phyloP scores from a whole-genome alignment of 2,797 vertebrate genomes.

The Chloroceryle inda region DNA sequence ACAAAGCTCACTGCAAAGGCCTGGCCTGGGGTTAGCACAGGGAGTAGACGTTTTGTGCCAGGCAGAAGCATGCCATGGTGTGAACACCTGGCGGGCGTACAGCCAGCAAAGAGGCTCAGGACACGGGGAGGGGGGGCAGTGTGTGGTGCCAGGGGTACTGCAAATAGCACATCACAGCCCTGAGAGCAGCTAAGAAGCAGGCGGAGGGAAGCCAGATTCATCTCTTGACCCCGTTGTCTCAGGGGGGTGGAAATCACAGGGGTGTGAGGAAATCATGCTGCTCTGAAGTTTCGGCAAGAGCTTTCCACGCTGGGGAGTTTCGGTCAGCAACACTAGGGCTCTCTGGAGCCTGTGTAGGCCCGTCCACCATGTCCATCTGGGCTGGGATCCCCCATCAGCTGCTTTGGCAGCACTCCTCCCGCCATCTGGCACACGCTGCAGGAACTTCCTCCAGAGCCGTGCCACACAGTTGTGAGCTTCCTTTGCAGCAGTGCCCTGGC shows the following conservation, averaged over 20 bases:
- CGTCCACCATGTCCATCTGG: constrained; percentile 48
- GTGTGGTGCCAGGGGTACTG: background rate
- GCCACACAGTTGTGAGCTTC: background rate
- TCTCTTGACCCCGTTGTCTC: accelerated
- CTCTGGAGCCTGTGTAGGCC: background rate
- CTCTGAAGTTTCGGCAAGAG: background rate
- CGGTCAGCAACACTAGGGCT: background rate
- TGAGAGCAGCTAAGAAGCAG: background rate
- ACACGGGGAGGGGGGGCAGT: accelerated
- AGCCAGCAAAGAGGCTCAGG: background rate
- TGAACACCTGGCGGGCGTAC: background rate
- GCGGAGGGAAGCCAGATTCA: accelerated
- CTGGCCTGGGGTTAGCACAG: too few species aligned
- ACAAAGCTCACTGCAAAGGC: background rate
- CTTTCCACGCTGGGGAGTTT: background rate
- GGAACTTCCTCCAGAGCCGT: constrained; percentile 19
- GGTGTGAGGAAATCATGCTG: accelerated
- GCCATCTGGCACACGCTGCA: constrained; percentile 29
- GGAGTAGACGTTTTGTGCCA: background rate
- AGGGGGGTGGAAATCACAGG: background rate
- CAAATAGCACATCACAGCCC: background rate
- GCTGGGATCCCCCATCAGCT: constrained; percentile 50
- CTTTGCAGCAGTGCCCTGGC: constrained; percentile 21
- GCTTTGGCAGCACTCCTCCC: background rate
- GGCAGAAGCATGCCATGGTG: background rate